Evolutionary conservation across 2,888 invertebrate species (phyloP).

Genomic region (Escarpia spicata): DNA sequence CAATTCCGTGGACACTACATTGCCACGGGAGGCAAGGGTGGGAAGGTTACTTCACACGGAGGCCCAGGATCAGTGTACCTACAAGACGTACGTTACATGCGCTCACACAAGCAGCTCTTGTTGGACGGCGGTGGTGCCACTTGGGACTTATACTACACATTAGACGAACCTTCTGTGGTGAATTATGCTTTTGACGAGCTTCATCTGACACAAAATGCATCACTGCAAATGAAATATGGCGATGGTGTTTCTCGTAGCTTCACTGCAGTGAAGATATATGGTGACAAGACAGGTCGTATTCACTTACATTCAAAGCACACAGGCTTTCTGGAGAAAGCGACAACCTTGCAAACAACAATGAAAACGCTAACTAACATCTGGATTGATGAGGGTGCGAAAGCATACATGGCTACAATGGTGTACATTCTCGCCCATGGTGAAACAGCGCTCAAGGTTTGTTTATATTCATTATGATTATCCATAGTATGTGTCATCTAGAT

Average conservation of each 20-base stretch:
- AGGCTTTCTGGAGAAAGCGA: constrained; percentile 44
- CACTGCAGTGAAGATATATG: constrained; percentile 30
- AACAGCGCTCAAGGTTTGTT: constrained; percentile 22
- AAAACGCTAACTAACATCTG: constrained; percentile 50
- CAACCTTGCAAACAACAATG: constrained; percentile 32
- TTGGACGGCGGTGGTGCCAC: constrained; percentile 45
- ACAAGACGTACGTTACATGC: constrained; percentile 24
- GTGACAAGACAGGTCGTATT: constrained; percentile 50
- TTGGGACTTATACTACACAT: constrained; percentile 49
- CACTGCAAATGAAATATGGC: constrained; percentile 44
- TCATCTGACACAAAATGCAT: constrained; percentile 45
- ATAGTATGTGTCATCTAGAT: neutral
- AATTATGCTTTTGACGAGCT: constrained; percentile 49
- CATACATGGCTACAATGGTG: constrained; percentile 47
- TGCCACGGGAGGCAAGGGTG: constrained; percentile 46
- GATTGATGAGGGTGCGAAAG: constrained; percentile 47
- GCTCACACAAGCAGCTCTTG: constrained; percentile 45
- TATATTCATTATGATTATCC: neutral
- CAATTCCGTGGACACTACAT: constrained; percentile 45
- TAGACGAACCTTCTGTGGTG: constrained; percentile 43
- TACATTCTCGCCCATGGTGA: constrained; percentile 48
- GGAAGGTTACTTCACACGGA: constrained; percentile 19
- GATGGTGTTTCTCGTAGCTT: neutral
- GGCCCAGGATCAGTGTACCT: constrained; percentile 23
- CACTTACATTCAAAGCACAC: constrained; percentile 44